Percentiles rank a stretch among this genome's conserved stretches.
Evolutionary conservation across 2,797 vertebrate genomes (phyloP).

Genomic region (Eupleurogrammus muticus): DNA sequence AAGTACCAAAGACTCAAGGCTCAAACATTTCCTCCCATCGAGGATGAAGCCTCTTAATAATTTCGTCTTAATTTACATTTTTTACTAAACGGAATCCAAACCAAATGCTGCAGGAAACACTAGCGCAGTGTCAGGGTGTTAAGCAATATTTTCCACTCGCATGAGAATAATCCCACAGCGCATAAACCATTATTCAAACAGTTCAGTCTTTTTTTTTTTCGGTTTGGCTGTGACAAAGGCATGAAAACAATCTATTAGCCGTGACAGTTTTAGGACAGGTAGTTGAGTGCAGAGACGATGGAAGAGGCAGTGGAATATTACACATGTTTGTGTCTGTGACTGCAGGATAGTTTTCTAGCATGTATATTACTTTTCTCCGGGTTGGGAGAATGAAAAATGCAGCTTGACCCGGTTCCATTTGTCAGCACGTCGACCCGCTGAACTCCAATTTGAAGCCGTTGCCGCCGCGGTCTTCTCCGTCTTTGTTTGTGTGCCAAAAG

Average conservation of each 20-base stretch:
- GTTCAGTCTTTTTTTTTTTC: neutral
- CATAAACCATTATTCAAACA: slow-evolving; percentile 19
- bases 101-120: slow-evolving; percentile 11
- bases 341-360: slow-evolving; percentile 32
- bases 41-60: neutral
- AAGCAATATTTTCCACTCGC: slow-evolving; percentile 42
- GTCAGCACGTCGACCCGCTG: slow-evolving; percentile 19
- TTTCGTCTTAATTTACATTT: slow-evolving; percentile 21
- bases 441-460: slow-evolving; percentile 20
- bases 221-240: slow-evolving; percentile 28
- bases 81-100: slow-evolving; percentile 11
- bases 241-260: slow-evolving; percentile 38
- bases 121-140: neutral
- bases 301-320: slow-evolving; percentile 44
- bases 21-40: neutral
- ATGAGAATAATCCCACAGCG: slow-evolving; percentile 2
- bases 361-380: slow-evolving; percentile 29
- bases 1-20: neutral
- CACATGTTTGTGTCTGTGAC: slow-evolving; percentile 38
- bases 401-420: slow-evolving; percentile 14
- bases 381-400: slow-evolving; percentile 25
- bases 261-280: slow-evolving; percentile 55
- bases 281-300: slow-evolving; percentile 36
- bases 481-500: slow-evolving; percentile 21
- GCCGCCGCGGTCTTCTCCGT: slow-evolving; percentile 1